Percentiles rank a stretch among this genome's conserved stretches.
These are phyloP conservation scores for Drosophila tani DNA, from an alignment of 1,140 invertebrate genomes.

Conservation along the genomic window DNA sequence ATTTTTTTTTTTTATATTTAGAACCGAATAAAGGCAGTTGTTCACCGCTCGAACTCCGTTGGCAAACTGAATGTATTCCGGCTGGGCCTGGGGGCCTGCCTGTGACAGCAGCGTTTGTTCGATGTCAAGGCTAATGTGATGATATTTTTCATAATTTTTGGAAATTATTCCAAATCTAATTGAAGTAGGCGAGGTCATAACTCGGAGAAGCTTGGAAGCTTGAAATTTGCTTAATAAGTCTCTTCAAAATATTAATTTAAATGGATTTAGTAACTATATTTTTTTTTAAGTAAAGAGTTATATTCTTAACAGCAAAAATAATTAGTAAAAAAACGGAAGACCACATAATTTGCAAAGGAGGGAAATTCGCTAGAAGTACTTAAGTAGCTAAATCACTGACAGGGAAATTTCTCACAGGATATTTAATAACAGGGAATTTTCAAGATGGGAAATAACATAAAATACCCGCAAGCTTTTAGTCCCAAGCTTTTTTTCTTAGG, in stretches of 20 bases:
- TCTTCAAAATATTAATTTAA: too few species aligned
- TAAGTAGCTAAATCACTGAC: background rate
- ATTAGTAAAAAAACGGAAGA: background rate
- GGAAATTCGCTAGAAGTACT: background rate
- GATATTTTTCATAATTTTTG: background rate
- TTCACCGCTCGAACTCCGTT: slow-evolving; percentile 23
- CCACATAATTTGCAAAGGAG: background rate
- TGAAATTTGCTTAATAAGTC: too few species aligned
- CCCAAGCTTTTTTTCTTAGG: slow-evolving; percentile 22
- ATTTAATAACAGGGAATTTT: background rate
- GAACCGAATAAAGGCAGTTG: slow-evolving; percentile 1
- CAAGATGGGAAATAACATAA: slow-evolving; percentile 7
- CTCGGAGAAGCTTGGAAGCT: too few species aligned
- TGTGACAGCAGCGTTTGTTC: background rate
- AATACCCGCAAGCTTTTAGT: slow-evolving; percentile 16
- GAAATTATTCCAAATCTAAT: too few species aligned
- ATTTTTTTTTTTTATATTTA: background rate
- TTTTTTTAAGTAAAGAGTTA: too few species aligned
- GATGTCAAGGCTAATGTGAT: background rate
- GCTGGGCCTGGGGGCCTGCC: background rate
- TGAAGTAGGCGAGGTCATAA: too few species aligned
- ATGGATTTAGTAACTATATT: background rate
- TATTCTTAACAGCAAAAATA: too few species aligned
- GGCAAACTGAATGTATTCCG: slow-evolving; percentile 11
- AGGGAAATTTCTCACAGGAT: background rate